Evolutionary conservation across 2,797 vertebrate genomes (phyloP).

Genomic region (Enteromius treurensis): DNA sequence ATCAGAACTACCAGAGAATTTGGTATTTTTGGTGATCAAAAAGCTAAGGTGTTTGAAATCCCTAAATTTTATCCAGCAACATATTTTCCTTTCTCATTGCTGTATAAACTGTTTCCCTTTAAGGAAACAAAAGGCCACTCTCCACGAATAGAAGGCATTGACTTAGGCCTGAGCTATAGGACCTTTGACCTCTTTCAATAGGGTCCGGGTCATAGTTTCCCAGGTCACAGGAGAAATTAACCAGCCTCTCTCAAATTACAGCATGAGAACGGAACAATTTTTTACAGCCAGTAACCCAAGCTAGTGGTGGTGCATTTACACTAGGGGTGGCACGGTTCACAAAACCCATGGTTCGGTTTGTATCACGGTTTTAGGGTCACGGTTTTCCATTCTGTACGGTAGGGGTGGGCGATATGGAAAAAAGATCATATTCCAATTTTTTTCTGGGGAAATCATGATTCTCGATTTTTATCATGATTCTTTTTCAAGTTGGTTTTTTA

Average conservation of each 20-base stretch:
- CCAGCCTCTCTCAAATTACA: slow-evolving; percentile 66
- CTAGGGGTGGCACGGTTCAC: no score
- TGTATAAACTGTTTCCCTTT: slow-evolving; percentile 36
- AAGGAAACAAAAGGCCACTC: slow-evolving; percentile 44
- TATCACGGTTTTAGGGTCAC: no score
- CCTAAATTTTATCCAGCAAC: neutral
- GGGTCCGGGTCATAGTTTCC: slow-evolving; percentile 68
- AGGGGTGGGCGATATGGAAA: no score
- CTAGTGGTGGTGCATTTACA: slow-evolving; percentile 44
- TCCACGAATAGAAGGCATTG: slow-evolving; percentile 66
- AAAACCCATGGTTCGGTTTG: no score
- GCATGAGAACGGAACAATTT: slow-evolving; percentile 9
- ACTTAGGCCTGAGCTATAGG: slow-evolving; percentile 36
- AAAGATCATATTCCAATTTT: no score
- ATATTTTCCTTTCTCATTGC: slow-evolving; percentile 7
- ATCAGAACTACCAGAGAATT: neutral
- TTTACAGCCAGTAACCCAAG: slow-evolving; percentile 67
- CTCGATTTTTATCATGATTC: no score
- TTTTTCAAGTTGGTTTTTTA: no score
- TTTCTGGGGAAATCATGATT: no score
- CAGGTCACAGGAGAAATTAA: slow-evolving; percentile 69
- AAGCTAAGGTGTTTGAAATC: neutral
- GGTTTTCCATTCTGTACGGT: no score
- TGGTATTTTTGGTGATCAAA: neutral
- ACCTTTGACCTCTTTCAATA: slow-evolving; percentile 66